phyloP scores from a whole-genome alignment of 2,797 vertebrate genomes.

The Toxotes lorentzi region DNA sequence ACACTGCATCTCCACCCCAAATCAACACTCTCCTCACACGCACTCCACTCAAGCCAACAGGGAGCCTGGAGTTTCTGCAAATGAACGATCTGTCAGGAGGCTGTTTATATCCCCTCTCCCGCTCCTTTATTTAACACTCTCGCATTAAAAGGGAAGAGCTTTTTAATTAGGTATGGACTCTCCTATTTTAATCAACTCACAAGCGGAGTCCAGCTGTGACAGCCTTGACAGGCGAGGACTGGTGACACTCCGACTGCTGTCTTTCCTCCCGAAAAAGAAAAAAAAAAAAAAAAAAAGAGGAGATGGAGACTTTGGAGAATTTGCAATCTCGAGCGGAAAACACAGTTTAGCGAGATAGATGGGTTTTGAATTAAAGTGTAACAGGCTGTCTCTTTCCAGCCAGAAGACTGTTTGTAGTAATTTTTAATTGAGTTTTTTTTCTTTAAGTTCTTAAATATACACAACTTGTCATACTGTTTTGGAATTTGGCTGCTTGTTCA shows the following conservation, averaged over 20 bases:
- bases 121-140: conserved; percentile 85
- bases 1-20: conserved; percentile 62
- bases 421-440: conserved; percentile 59
- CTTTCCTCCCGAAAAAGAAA: conserved; percentile 48
- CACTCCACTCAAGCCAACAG: conserved; percentile 68
- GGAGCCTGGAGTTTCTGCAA: conserved; percentile 82
- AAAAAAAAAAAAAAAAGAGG: conserved; percentile 21
- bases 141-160: conserved; percentile 83
- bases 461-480: conserved; percentile 49
- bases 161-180: conserved; percentile 87
- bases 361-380: conserved; percentile 76
- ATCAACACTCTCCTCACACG: conserved; percentile 79
- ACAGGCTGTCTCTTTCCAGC: conserved; percentile 72
- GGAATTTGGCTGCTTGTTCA: background rate
- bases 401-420: conserved; percentile 62
- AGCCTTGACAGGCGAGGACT: conserved; percentile 84
- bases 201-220: conserved; percentile 85
- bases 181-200: conserved; percentile 88
- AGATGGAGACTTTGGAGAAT: conserved; percentile 62
- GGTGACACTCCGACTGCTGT: conserved; percentile 78
- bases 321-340: conserved; percentile 70
- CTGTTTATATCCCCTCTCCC: conserved; percentile 83
- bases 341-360: conserved; percentile 78
- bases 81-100: conserved; percentile 85
- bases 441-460: conserved; percentile 64